Base-by-base conservation (phyloP, 1,140 invertebrate genomes). In the Colletes gigas region DNA sequence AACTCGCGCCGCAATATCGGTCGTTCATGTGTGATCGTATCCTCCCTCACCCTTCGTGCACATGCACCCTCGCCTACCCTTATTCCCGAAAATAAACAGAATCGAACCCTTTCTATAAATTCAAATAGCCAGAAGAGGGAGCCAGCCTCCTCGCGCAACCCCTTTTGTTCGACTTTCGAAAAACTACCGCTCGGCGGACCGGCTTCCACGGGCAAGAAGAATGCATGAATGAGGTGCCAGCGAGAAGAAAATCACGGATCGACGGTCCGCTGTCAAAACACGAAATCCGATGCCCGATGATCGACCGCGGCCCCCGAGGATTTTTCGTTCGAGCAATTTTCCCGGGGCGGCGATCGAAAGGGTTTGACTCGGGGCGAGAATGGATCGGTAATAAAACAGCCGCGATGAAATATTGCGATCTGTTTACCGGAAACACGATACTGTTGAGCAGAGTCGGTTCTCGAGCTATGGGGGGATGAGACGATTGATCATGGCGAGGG, bases 251-350 rank as follows among this genome's bases (percentile, higher is more conserved):
- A 55, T 62, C 83, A 90, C 90, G 91, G 89, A 90, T 92, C 91
- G 89, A 63, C 88, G 83, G 81, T 75, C 88, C 85, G 88, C 91
- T 92, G 92, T 93, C 92, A 93, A 92, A 93, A 93, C 90, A 93
- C 65, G 91, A 90, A 93, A 93, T 88, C 82, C 89, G 92, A 93
- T 81, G 83, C 60, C 86, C 73, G 74, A 59, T 73, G 57, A 77
- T 79, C 62, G 71, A 57, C 30, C 65, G 41, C 44, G 14, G 41
- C 52, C 75, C 63, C 75, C 50, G 30, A 30, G 79, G 79, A 81
- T 85, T 85, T 81, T 78, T 85, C 79, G 67, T 82, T 85, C 84
- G 21, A 63, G 15, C 54, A 71, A 78, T 82, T 85, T 81, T 74
- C 47, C 47, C 69, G 14, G 65, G 52, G 57, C 60, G 17, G 10